Base-by-base conservation (phyloP, 2,888 invertebrate species). In the Epistrophe eligans region DNA sequence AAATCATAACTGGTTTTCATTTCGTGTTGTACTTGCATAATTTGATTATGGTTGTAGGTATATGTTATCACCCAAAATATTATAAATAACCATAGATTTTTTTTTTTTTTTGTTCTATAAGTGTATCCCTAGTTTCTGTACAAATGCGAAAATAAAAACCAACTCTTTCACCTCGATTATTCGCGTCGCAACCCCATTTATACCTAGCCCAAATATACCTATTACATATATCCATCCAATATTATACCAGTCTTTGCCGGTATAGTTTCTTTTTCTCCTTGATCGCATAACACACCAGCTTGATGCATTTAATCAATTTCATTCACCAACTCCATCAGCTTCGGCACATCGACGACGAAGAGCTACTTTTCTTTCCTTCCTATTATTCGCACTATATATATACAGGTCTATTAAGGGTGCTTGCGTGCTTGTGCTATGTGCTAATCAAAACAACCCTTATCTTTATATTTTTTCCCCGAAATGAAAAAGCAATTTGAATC, bases 241-340 rank as follows among this genome's bases (percentile, higher is more conserved):
- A 35, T 5, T 58, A n/a, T n/a, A 48, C 66, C 60, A 64, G 32
- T 38, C 11, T 35, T 24, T n/a, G 35, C 57, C 35, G 40, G 32
- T 48, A 38, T 28, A n/a, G n/a, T 64, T 45, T 50, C 32, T 50
- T 64, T 64, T 17, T 9, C 19, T 19, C 4, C 50, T 52, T 57
- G 70, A 81, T 77, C 62, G 57, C 57, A 50, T 62, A 81, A 73
- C 45, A 79, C 82, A 85, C 73, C 85, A 74, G 85, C 38, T 74
- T 77, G 57, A 79, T 85, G 85, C 82, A 85, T 79, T 85, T 82
- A 85, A 79, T 85, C 85, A 85, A 85, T 82, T 85, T 57, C 28
- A 58, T 79, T 58, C 77, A 64, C 73, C 55, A 48, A 35, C 5
- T 10, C 35, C 50, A 19, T 48, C 64, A 28, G 32, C 15, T 32